Evolutionary conservation across 2,113 vertebrate species (phyloP), one percentile per base, ranked within the genome.

Genomic region (Halcyon senegalensis): DNA sequence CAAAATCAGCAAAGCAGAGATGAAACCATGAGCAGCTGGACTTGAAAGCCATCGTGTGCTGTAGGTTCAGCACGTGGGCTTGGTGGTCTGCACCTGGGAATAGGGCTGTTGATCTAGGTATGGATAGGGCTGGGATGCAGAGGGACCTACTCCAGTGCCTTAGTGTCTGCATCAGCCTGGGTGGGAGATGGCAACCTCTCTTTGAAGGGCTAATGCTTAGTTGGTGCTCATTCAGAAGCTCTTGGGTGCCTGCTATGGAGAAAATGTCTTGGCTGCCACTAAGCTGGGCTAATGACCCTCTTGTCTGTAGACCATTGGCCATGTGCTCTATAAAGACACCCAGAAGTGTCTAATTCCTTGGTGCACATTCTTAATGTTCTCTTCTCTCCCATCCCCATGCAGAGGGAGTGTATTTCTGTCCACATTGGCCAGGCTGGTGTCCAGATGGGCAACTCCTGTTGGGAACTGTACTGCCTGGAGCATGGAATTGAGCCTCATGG

Each of bases 381-480:
- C 43, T 48, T 68, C 24, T 68, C 25, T 88, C 33, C 55, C 8
- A 10, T n/a, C 10, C 10, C 11, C 2, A 1, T 7, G 28, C 93
- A 98, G 98, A 98, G 98, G 94, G 98, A 99, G 94, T 99, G 98
- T 70, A 98, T 99, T 89, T 99, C 98, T 59, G 94, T 99, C 73
- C 98, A 99, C n/a, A 97, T 98, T 7, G 99, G 98, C 86, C 99
- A 99, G 95, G 98, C 98, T 14, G 99, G 98, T 3, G 89, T 98
- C 68, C 99, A 99, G 97, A 98, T 98, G 95, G 98, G 98, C 18
- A 98, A 98, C 73, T 97, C 98, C 86, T 99, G 98, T 79, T 99
- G 98, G 98, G 98, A 99, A 88, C 98, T 99, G 27, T 99, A 99
- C 76, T 99, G 98, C 88, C 94, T 99, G 82, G 99, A 99, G 92